phyloP scores from a whole-genome alignment of 2,797 vertebrate species.

The Spinibarbus caldwelli region DNA sequence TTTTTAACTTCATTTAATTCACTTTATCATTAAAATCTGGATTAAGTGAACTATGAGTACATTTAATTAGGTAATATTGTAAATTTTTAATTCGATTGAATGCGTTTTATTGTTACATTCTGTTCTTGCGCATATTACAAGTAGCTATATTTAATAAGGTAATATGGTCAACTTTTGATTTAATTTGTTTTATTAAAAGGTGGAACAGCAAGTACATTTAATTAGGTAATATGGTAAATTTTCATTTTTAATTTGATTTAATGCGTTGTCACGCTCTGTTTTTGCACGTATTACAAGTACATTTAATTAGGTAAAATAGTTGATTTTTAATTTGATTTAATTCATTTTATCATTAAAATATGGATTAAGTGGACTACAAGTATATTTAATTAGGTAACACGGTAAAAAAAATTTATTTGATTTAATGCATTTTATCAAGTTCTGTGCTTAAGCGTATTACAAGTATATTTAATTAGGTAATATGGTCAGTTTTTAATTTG shows the following conservation, averaged over 20 bases:
- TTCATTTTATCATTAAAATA: too few species aligned
- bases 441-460: too few species aligned
- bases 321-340: too few species aligned
- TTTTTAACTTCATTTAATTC: background rate
- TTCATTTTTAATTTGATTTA: too few species aligned
- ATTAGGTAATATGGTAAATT: too few species aligned
- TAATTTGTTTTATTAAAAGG: too few species aligned
- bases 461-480: background rate
- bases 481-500: background rate
- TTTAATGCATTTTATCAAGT: background rate
- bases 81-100: background rate
- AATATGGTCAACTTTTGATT: background rate
- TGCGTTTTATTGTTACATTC: background rate
- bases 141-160: background rate
- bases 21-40: background rate
- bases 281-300: too few species aligned
- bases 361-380: background rate
- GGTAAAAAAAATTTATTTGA: background rate
- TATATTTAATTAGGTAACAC: background rate
- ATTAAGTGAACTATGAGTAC: background rate
- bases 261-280: too few species aligned
- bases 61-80: background rate
- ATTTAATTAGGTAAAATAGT: too few species aligned
- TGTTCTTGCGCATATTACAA: background rate
- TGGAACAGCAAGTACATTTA: too few species aligned